phyloP scores from a whole-genome alignment of 2,797 vertebrate species.

The Remorina albescens region DNA sequence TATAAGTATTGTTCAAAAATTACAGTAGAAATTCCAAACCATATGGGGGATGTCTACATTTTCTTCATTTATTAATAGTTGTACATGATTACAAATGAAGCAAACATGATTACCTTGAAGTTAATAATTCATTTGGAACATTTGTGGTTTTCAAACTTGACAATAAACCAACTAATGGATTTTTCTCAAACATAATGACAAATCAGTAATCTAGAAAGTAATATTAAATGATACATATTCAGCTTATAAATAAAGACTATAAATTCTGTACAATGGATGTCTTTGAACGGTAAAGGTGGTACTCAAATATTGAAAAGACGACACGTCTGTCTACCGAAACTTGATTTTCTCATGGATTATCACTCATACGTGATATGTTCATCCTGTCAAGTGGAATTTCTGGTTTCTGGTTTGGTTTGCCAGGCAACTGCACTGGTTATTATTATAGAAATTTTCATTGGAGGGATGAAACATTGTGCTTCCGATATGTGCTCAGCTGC shows the following conservation, averaged over 20 bases:
- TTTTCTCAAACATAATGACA: no score
- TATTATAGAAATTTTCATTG: not conserved
- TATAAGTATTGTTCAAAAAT: not conserved
- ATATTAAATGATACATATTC: not conserved
- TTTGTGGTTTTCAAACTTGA: not conserved
- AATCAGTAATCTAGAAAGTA: no score
- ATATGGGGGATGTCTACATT: not conserved
- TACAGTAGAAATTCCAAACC: not conserved
- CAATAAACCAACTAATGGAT: no score
- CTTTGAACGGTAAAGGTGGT: not conserved
- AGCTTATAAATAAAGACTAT: not conserved
- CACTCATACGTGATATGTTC: not conserved
- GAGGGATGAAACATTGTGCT: conserved; percentile 1
- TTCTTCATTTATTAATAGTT: not conserved
- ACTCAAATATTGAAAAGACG: not conserved
- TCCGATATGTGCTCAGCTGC: conserved; percentile 6
- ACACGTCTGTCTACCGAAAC: not conserved
- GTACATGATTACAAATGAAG: no score
- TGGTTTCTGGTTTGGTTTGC: no score
- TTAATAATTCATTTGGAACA: not conserved
- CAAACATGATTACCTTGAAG: not conserved
- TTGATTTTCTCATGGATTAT: not conserved
- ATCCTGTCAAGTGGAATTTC: not conserved
- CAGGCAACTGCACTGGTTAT: not conserved
- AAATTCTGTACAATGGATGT: not conserved